Evolutionary conservation across 2,797 vertebrate species (phyloP).

Genomic region (Pipistrellus nathusii): DNA sequence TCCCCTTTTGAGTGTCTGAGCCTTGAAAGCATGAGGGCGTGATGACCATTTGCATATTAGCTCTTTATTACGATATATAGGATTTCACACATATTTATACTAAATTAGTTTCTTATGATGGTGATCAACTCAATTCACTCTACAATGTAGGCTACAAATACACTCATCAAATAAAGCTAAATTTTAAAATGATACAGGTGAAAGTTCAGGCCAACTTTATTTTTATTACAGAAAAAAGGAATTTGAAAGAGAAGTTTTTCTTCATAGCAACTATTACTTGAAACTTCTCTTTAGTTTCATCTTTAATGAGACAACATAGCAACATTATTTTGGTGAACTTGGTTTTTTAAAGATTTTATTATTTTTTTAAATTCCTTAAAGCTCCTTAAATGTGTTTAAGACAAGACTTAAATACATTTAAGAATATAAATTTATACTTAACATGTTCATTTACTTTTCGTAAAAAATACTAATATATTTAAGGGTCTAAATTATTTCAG

Average conservation of each 20-base stretch:
- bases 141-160: not conserved
- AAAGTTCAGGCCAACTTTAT: constrained; percentile 18
- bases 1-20: too few relatives aligned
- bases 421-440: not conserved
- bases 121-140: not conserved
- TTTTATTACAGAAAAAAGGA: constrained; percentile 7
- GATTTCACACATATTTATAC: not conserved
- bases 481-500: not conserved
- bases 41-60: too few relatives aligned
- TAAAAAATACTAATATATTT: constrained; percentile 10
- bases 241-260: constrained; percentile 11
- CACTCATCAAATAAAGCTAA: constrained; percentile 4
- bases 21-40: too few relatives aligned
- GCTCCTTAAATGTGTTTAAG: not conserved
- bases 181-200: not conserved
- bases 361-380: constrained; percentile 28
- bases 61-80: not conserved
- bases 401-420: not conserved
- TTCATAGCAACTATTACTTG: not conserved
- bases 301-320: not conserved
- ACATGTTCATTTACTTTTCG: constrained; percentile 32
- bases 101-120: not conserved
- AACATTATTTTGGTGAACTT: not conserved
- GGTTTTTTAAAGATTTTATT: constrained; percentile 8
- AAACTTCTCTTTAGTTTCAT: not conserved